Conservation (phyloP, 2,888 invertebrate species). For the Bombylius discolor region DNA sequence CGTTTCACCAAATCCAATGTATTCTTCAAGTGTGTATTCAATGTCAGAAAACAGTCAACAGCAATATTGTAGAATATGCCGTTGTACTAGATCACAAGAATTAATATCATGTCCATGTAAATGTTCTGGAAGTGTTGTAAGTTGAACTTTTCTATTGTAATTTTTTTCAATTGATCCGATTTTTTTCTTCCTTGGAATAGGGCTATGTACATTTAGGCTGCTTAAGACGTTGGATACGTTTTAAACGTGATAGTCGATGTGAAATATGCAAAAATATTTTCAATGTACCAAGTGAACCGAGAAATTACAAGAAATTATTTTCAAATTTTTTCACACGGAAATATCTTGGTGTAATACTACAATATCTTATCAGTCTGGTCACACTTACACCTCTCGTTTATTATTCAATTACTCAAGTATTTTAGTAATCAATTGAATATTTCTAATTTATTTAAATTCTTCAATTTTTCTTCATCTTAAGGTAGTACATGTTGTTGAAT, state of each 20-base stretch:
- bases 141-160: conserved; percentile 2
- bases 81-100: conserved; percentile 25
- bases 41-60: conserved; percentile 8
- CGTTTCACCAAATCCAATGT: no score
- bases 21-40: no score
- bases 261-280: conserved; percentile 27
- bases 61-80: conserved; percentile 31
- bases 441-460: not conserved
- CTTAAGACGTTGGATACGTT: conserved; percentile 29
- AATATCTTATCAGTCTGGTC: conserved; percentile 24
- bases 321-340: conserved; percentile 25
- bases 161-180: no score
- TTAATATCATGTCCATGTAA: conserved; percentile 29
- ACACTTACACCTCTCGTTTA: conserved; percentile 29
- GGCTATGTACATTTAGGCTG: conserved; percentile 30
- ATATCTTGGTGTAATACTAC: conserved; percentile 27
- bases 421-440: not conserved
- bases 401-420: conserved; percentile 24
- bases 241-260: conserved; percentile 25
- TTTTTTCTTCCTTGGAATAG: conserved; percentile 14
- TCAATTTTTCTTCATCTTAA: not conserved
- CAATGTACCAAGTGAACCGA: conserved; percentile 21
- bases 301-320: conserved; percentile 22
- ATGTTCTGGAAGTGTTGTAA: conserved; percentile 33
- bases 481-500: conserved; percentile 8